phyloP scores from a whole-genome alignment of 2,113 vertebrate species.

The Upupa epops region DNA sequence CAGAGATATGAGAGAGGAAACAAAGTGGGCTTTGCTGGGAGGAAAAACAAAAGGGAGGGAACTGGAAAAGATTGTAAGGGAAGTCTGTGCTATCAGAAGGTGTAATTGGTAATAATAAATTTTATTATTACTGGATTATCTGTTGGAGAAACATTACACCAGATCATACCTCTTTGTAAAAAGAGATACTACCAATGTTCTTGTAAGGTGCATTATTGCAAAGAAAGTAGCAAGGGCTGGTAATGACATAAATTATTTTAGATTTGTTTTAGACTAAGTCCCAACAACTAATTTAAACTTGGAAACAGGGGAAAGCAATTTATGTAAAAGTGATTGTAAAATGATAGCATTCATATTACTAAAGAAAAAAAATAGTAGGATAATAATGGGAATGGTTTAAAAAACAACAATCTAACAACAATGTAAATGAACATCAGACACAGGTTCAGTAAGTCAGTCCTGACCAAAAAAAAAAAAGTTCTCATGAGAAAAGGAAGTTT shows the following conservation, averaged over 20 bases:
- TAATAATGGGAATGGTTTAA: background rate
- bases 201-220: background rate
- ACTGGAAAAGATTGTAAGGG: background rate
- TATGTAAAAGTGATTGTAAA: background rate
- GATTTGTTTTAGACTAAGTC: background rate
- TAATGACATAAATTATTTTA: background rate
- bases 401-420: background rate
- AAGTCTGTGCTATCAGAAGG: background rate
- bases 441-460: background rate
- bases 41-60: background rate
- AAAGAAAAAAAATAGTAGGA: background rate
- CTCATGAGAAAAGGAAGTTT: background rate
- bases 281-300: background rate
- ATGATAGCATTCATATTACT: background rate
- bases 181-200: background rate
- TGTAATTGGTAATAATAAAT: background rate
- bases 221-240: background rate
- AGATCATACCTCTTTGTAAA: fast-evolving
- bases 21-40: background rate
- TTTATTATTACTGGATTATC: background rate
- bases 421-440: background rate
- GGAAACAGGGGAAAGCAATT: background rate
- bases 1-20: background rate
- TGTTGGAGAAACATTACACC: background rate
- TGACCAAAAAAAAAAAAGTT: fast-evolving